These are phyloP conservation scores for Trichacis sp. DNA, from an alignment of 2,888 invertebrate species.

Conservation along the genomic window DNA sequence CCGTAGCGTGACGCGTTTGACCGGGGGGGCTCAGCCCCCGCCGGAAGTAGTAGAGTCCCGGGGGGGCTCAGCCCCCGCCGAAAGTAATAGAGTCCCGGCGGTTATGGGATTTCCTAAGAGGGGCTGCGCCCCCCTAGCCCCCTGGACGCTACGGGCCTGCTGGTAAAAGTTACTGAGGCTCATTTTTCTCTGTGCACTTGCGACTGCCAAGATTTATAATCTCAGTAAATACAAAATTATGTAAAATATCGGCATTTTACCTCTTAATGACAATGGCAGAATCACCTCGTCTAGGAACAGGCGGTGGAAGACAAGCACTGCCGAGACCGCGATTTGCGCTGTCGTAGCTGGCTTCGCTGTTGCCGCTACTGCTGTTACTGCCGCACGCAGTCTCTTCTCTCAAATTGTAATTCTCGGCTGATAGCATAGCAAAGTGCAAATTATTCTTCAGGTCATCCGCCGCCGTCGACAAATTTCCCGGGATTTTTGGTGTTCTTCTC, in stretches of 20 bases:
- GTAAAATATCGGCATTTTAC: slow-evolving; percentile 39
- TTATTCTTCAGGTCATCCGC: slow-evolving; percentile 75
- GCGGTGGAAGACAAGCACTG: slow-evolving; percentile 60
- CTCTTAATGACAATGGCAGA: slow-evolving; percentile 54
- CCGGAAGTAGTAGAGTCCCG: too few relatives aligned
- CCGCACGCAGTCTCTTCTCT: slow-evolving; percentile 49
- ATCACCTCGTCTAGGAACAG: slow-evolving; percentile 63
- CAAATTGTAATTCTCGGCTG: slow-evolving; percentile 62
- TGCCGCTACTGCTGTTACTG: slow-evolving; percentile 62
- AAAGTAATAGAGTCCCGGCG: too few relatives aligned
- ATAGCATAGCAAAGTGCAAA: slow-evolving; percentile 66
- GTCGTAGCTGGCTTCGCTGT: slow-evolving; percentile 64
- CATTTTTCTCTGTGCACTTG: too few relatives aligned
- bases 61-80: too few relatives aligned
- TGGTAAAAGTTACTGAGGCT: too few relatives aligned
- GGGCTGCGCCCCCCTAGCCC: too few relatives aligned
- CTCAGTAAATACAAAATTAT: too few relatives aligned
- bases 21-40: too few relatives aligned
- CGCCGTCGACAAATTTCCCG: slow-evolving; percentile 75
- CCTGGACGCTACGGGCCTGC: too few relatives aligned
- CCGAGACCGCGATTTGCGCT: slow-evolving; percentile 56
- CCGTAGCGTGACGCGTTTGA: too few relatives aligned
- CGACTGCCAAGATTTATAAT: too few relatives aligned
- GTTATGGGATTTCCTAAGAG: too few relatives aligned
- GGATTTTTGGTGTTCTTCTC: slow-evolving; percentile 76